Percentiles rank a stretch among this genome's conserved stretches.
phyloP scores from a whole-genome alignment of 2,888 invertebrate species.

The Dryobotodes eremita region DNA sequence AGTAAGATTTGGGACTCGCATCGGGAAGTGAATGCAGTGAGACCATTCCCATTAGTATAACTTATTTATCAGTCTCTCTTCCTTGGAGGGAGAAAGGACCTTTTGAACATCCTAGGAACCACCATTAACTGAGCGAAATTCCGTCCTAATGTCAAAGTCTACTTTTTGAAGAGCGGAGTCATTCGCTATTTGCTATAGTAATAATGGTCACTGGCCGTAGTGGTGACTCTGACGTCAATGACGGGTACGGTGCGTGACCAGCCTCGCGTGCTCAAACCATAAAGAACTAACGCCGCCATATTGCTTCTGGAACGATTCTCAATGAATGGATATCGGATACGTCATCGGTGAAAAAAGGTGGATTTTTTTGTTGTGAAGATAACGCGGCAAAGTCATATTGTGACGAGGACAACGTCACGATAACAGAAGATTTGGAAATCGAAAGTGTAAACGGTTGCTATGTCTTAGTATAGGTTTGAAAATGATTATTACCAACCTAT shows the following conservation, averaged over 20 bases:
- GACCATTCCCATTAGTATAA: no score
- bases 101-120: neutral
- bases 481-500: no score
- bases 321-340: slow-evolving; percentile 36
- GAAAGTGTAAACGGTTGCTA: slow-evolving; percentile 13
- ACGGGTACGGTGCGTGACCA: slow-evolving; percentile 70
- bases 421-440: slow-evolving; percentile 11
- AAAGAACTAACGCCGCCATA: slow-evolving; percentile 32
- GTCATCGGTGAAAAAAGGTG: slow-evolving; percentile 23
- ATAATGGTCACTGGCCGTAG: slow-evolving; percentile 29
- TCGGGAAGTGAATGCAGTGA: neutral
- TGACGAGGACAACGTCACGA: slow-evolving; percentile 22
- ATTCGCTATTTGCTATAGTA: slow-evolving; percentile 7
- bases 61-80: neutral
- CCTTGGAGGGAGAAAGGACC: neutral
- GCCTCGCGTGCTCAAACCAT: slow-evolving; percentile 64
- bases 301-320: slow-evolving; percentile 31
- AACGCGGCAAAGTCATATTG: slow-evolving; percentile 14
- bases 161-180: neutral
- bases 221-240: slow-evolving; percentile 73
- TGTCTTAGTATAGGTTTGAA: neutral
- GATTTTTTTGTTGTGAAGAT: slow-evolving; percentile 37
- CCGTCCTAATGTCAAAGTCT: neutral
- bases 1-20: neutral
- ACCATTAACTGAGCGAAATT: neutral